These are phyloP conservation scores for Marronus borbonicus DNA, from an alignment of 2,888 invertebrate genomes.

Conservation along the genomic window DNA sequence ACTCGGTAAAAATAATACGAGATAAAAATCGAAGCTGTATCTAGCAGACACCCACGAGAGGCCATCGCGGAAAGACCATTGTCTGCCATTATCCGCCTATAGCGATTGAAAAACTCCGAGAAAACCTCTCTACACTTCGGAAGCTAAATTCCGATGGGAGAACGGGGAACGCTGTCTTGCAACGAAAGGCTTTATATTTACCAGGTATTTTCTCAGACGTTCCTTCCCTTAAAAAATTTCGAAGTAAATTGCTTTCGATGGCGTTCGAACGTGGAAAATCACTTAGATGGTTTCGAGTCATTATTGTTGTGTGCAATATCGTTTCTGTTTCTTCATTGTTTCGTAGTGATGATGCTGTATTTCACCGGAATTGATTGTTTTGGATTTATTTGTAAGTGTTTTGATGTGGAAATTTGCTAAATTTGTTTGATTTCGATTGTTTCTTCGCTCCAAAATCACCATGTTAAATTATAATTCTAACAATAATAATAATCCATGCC, in stretches of 20 bases:
- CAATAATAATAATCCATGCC: too few relatives aligned
- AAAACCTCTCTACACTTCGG: background rate
- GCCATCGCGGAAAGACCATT: background rate
- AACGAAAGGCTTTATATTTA: background rate
- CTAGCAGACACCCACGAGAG: background rate
- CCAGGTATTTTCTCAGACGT: background rate
- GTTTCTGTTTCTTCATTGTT: too few relatives aligned
- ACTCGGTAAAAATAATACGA: background rate
- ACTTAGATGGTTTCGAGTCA: background rate
- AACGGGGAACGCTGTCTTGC: background rate
- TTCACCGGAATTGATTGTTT: too few relatives aligned
- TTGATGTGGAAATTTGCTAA: too few relatives aligned
- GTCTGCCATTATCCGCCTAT: constrained; percentile 4
- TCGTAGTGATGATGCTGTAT: too few relatives aligned
- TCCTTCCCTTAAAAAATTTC: background rate
- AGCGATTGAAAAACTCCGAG: constrained; percentile 2
- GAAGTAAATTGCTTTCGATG: background rate
- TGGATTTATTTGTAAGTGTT: too few relatives aligned
- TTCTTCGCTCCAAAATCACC: too few relatives aligned
- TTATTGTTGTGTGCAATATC: too few relatives aligned
- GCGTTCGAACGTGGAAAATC: background rate
- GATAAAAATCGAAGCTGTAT: background rate
- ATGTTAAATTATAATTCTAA: too few relatives aligned
- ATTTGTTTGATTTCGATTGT: too few relatives aligned
- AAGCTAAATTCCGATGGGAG: constrained; percentile 14